Evolutionary conservation across 2,797 vertebrate species (phyloP).

Genomic region (Astyanax mexicanus): DNA sequence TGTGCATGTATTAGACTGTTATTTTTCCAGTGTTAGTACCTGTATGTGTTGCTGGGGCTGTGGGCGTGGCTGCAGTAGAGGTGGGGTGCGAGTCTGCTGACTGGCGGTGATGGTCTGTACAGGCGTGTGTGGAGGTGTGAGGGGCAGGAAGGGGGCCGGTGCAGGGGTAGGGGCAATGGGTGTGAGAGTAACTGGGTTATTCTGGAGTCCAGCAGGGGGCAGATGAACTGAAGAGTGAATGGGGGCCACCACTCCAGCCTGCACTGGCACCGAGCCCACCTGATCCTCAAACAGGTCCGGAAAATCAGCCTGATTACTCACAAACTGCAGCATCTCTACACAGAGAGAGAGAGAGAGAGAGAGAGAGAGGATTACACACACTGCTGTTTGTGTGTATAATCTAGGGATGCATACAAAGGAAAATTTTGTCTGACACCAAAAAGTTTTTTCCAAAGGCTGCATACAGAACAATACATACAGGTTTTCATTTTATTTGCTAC

Average conservation of each 20-base stretch:
- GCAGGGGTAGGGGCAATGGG: conserved; percentile 20
- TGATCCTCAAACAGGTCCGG: conserved; percentile 93
- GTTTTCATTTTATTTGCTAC: no score
- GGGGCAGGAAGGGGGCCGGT: conserved; percentile 61
- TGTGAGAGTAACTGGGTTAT: conserved; percentile 59
- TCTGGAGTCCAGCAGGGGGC: conserved; percentile 60
- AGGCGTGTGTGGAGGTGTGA: conserved; percentile 76
- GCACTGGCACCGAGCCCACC: conserved; percentile 69
- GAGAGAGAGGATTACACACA: no score
- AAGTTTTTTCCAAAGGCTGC: no score
- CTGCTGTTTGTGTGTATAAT: no score
- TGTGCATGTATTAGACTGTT: neutral
- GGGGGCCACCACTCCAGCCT: conserved; percentile 27
- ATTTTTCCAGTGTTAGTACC: neutral
- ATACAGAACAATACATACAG: no score
- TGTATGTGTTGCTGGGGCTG: conserved; percentile 72
- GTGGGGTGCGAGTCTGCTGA: conserved; percentile 72
- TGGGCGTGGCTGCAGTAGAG: conserved; percentile 80
- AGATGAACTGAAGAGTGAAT: conserved; percentile 61
- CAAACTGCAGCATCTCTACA: conserved; percentile 97
- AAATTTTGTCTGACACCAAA: no score
- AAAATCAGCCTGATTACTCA: conserved; percentile 96
- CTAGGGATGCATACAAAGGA: no score
- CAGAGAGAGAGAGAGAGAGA: neutral
- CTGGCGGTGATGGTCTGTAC: conserved; percentile 66